Base-by-base conservation (phyloP, 2,888 invertebrate genomes). In the Torymus tubicola region DNA sequence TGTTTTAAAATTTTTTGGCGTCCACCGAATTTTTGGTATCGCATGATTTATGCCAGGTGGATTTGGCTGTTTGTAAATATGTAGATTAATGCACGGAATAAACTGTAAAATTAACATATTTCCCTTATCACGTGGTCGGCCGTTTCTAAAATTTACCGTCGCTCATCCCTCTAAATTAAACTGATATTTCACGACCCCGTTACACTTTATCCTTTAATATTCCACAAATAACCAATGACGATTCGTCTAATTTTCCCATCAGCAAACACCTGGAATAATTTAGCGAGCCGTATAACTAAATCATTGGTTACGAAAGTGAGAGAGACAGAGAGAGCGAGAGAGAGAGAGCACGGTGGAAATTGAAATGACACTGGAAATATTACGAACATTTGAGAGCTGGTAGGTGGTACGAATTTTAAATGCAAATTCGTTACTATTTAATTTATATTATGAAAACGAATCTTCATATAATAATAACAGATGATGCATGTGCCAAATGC, bases 101-200 rank as follows among this genome's bases (percentile, higher is more conserved):
- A 58, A 74, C 50, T 64, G 64, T 50, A 50, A 74, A 74, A 74
- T 74, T 74, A 74, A 67, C 74, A 74, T 74, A 74, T 58, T 67
- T 74, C 67, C 50, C 65, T 67, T 74, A 67, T 74, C 65, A 42
- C 10, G 16, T 21, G 16, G 21, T 13, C 73, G 16, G 21, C 16
- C 64, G 42, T 57, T 64, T 53, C 16, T 73, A 57, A 64, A 73
- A 57, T 72, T 65, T 57, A 55, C 11, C 57, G 14, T 21, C 31
- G 21, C 14, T 61, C 11, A 12, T 31, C 11, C 67, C 18, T 52
- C 52, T 61, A 21, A 76, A 64, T 76, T 53, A 70, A 73, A 13
- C 76, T 8, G 78, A 77, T 80, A 65, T 61, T 31, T 65, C 52
- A 52, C 24, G 0, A 52, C 5, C n/a, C 13, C 55, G 14, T n/a